These are phyloP conservation scores for Syrphus vitripennis DNA, from an alignment of 2,888 invertebrate species.

Conservation along the genomic window DNA sequence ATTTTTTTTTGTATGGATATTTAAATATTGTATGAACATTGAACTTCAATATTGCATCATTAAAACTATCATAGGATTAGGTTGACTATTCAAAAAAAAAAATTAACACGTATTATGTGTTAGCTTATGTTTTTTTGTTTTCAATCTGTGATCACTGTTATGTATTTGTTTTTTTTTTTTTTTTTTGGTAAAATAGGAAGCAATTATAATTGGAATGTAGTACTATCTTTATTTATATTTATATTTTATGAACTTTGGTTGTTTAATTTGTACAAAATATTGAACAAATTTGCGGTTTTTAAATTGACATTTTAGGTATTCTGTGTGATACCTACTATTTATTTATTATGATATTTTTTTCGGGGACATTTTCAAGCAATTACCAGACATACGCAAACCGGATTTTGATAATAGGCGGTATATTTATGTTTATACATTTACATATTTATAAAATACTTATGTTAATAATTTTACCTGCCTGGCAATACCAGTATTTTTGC, in stretches of 20 bases:
- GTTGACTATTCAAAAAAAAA: neutral
- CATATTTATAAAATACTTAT: too few relatives aligned
- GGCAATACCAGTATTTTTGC: too few relatives aligned
- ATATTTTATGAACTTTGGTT: neutral
- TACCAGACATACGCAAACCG: too few relatives aligned
- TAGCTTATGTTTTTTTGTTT: neutral
- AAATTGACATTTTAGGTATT: neutral
- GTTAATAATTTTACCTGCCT: too few relatives aligned
- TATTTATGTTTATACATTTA: too few relatives aligned
- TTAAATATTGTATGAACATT: neutral
- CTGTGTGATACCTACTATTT: too few relatives aligned
- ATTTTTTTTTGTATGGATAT: neutral
- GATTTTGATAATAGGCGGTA: too few relatives aligned
- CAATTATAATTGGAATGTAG: neutral
- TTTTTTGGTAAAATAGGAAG: neutral
- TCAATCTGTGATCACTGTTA: neutral
- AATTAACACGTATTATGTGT: neutral
- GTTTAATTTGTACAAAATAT: neutral
- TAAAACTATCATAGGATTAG: neutral
- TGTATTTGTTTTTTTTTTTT: neutral
- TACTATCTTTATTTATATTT: neutral
- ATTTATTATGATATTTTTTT: too few relatives aligned
- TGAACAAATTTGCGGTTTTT: conserved; percentile 8
- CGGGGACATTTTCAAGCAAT: too few relatives aligned
- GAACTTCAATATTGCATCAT: conserved; percentile 13